Evolutionary conservation across 2,888 invertebrate genomes (phyloP).

Genomic region (Cotesia congregata): DNA sequence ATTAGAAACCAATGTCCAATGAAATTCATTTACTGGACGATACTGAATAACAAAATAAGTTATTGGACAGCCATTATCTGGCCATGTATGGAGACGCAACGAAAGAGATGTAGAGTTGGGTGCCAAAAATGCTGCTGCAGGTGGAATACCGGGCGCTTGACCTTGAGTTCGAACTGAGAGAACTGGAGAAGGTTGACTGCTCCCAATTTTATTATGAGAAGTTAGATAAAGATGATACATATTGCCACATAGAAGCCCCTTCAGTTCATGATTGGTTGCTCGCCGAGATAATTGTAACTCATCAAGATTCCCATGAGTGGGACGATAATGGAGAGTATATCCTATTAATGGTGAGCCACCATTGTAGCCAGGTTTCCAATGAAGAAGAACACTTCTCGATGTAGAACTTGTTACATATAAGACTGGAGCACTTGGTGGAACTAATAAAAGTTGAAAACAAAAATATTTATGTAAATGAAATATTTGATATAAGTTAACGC

Average conservation of each 20-base stretch:
- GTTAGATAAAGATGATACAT: constrained; percentile 81
- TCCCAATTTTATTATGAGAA: constrained; percentile 81
- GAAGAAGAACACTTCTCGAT: constrained; percentile 80
- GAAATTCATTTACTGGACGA: constrained; percentile 75
- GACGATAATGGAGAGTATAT: constrained; percentile 78
- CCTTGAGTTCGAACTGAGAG: constrained; percentile 81
- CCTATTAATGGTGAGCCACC: constrained; percentile 80
- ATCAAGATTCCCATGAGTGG: constrained; percentile 77
- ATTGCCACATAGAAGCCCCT: constrained; percentile 80
- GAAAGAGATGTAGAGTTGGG: constrained; percentile 80
- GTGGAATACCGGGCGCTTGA: constrained; percentile 79
- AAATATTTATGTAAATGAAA: background rate
- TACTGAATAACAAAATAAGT: constrained; percentile 81
- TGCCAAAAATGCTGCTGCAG: constrained; percentile 76
- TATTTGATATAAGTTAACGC: background rate
- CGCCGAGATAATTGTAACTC: constrained; percentile 78
- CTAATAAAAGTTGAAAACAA: constrained; percentile 64
- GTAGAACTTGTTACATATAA: constrained; percentile 83
- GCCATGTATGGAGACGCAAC: constrained; percentile 80
- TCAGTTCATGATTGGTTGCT: constrained; percentile 78
- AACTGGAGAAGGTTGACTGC: constrained; percentile 78
- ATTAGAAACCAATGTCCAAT: constrained; percentile 82
- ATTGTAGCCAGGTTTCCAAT: constrained; percentile 81
- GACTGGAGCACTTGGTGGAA: constrained; percentile 81
- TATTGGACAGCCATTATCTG: constrained; percentile 81